phyloP scores from a whole-genome alignment of 2,888 invertebrate species.

The Arrhopalites spinosus region DNA sequence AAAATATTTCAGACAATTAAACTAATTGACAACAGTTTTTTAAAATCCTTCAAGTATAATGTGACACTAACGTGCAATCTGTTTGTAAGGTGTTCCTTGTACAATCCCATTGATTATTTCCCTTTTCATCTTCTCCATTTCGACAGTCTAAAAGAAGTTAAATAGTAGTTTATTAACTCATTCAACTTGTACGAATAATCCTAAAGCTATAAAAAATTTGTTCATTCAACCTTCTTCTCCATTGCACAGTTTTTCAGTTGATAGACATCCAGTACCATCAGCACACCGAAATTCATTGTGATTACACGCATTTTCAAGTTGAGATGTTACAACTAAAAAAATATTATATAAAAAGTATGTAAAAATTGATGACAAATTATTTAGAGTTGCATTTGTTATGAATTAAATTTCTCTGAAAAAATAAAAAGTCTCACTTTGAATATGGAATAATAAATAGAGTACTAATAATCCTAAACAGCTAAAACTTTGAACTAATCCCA shows the following conservation, averaged over 20 bases:
- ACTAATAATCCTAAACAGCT: background rate
- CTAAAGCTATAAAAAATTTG: too few relatives aligned
- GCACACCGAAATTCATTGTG: slow-evolving; percentile 53
- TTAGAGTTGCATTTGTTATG: background rate
- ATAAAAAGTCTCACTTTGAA: slow-evolving; percentile 1
- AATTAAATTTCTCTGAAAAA: too few relatives aligned
- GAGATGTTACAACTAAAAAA: background rate
- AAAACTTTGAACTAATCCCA: background rate
- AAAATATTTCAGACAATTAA: background rate
- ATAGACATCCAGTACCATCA: slow-evolving; percentile 45
- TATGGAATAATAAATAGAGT: background rate
- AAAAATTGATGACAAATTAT: background rate
- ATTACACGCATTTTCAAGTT: slow-evolving; percentile 39
- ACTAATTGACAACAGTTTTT: background rate
- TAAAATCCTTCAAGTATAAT: background rate
- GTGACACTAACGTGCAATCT: slow-evolving; percentile 21
- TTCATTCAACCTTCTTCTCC: slow-evolving; percentile 27
- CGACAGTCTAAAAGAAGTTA: slow-evolving; percentile 41
- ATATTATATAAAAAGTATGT: too few relatives aligned
- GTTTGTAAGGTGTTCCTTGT: slow-evolving; percentile 37
- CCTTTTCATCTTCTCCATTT: slow-evolving; percentile 50
- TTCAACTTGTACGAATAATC: too few relatives aligned
- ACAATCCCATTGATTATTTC: slow-evolving; percentile 47
- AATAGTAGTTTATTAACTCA: background rate
- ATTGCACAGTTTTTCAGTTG: slow-evolving; percentile 50